phyloP scores from a whole-genome alignment of 92 coral and sea anemone genomes.

The Meandrina meandrites region DNA sequence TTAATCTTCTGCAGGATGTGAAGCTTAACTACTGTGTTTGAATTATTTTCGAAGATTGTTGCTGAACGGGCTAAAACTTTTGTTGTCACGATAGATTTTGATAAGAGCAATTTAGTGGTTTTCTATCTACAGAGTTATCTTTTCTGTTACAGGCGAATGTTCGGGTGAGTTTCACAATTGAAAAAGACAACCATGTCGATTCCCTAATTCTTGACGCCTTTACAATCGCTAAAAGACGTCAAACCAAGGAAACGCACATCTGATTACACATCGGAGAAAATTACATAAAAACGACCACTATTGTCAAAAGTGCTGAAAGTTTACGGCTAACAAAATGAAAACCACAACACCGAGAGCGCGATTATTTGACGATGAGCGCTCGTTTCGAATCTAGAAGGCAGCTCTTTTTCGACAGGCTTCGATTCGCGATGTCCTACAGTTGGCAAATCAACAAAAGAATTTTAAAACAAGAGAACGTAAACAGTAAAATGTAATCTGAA shows the following conservation, averaged over 20 bases:
- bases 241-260: conserved; percentile 31
- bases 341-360: neutral
- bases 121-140: neutral
- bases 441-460: conserved; percentile 11
- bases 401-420: neutral
- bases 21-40: conserved; percentile 28
- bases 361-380: neutral
- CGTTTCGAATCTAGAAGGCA: conserved; percentile 16
- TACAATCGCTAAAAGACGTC: neutral
- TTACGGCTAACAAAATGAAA: neutral
- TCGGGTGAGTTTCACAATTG: neutral
- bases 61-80: conserved; percentile 23
- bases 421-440: neutral
- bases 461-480: neutral
- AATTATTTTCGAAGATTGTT: conserved; percentile 34
- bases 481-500: neutral
- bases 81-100: neutral
- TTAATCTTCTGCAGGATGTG: conserved; percentile 26
- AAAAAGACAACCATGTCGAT: conserved; percentile 11
- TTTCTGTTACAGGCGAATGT: neutral
- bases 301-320: conserved; percentile 43
- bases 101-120: conserved; percentile 10
- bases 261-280: conserved; percentile 29
- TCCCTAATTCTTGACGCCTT: conserved; percentile 15
- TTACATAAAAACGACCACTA: conserved; percentile 33